These are phyloP conservation scores for Aporrectodea caliginosa DNA, from an alignment of 1,140 invertebrate species.

Conservation along the genomic window DNA sequence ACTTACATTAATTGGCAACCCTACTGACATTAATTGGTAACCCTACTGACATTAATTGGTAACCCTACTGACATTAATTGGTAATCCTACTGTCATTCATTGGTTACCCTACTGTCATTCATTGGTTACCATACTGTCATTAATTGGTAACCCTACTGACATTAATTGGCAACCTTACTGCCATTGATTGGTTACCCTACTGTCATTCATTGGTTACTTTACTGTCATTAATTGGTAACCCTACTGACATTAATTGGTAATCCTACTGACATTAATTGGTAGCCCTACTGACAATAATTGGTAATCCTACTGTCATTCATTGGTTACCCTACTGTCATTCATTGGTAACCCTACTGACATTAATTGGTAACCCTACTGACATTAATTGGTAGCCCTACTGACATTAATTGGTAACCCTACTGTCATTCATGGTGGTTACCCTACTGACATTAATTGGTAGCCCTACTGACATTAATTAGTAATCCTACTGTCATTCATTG, in stretches of 20 bases:
- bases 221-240: too few relatives aligned
- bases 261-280: too few relatives aligned
- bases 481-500: background rate
- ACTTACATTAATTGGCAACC: background rate
- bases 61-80: background rate
- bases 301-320: too few relatives aligned
- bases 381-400: background rate
- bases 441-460: too few relatives aligned
- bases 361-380: too few relatives aligned
- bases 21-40: background rate
- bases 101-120: background rate
- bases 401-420: background rate
- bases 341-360: background rate
- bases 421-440: background rate
- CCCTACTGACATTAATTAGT: too few relatives aligned
- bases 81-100: background rate
- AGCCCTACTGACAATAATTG: too few relatives aligned
- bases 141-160: background rate
- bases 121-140: background rate
- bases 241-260: too few relatives aligned
- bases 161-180: background rate
- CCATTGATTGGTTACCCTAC: too few relatives aligned
- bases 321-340: background rate
- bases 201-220: too few relatives aligned
- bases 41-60: background rate